phyloP scores from a whole-genome alignment of 2,797 vertebrate species.

The Anabacerthia variegaticeps region DNA sequence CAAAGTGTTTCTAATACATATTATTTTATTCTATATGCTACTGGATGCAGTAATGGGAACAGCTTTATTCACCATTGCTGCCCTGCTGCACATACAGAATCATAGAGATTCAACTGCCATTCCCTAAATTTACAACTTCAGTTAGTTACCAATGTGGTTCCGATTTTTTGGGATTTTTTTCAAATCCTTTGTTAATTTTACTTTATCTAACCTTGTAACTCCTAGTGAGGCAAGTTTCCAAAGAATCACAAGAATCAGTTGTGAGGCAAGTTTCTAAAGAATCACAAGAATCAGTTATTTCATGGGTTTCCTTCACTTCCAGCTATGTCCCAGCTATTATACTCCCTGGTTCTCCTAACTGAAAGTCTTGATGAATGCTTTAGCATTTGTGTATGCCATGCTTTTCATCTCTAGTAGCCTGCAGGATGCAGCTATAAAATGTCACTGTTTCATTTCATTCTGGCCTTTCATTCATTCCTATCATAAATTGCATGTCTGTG shows the following conservation, averaged over 20 bases:
- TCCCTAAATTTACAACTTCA: neutral
- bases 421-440: neutral
- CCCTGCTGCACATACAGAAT: neutral
- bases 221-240: neutral
- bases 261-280: neutral
- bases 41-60: neutral
- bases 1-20: neutral
- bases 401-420: neutral
- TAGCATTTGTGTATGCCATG: neutral
- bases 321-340: neutral
- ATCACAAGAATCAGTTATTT: neutral
- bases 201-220: neutral
- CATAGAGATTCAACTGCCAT: neutral
- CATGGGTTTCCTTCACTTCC: neutral
- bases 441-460: neutral
- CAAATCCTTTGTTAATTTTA: neutral
- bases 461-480: neutral
- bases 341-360: neutral
- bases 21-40: neutral
- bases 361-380: neutral
- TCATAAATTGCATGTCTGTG: neutral
- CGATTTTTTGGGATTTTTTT: neutral
- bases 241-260: neutral
- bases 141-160: neutral
- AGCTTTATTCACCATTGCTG: neutral